phyloP scores from a whole-genome alignment of 37 sponge, comb jelly and placozoan genomes.

The Petrosia ficiformis region DNA sequence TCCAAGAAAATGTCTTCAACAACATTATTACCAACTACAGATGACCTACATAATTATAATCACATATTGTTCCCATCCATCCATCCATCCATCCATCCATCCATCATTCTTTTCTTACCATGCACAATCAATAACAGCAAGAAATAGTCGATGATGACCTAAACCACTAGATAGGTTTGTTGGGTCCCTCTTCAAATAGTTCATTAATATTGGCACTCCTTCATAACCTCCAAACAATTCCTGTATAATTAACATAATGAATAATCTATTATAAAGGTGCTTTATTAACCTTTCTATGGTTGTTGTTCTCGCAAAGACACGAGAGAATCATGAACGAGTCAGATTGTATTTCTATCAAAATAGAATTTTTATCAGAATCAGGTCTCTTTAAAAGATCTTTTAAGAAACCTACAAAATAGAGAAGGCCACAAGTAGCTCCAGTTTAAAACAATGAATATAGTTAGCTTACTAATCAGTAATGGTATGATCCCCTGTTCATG shows the following conservation, averaged over 20 bases:
- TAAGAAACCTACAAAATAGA: conserved; percentile 31
- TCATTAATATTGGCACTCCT: conserved; percentile 74
- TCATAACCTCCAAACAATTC: conserved; percentile 88
- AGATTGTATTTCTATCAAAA: conserved; percentile 74
- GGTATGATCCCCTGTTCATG: conserved; percentile 93
- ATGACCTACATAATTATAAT: conserved; percentile 33
- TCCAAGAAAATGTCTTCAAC: conserved; percentile 95
- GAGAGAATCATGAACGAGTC: conserved; percentile 81
- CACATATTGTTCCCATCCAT: not conserved
- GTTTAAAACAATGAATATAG: not conserved
- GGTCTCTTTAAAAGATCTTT: conserved; percentile 11
- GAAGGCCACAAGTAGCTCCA: not conserved
- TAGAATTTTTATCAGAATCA: not conserved
- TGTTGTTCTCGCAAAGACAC: conserved; percentile 54
- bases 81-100: not conserved
- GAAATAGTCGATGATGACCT: conserved; percentile 86
- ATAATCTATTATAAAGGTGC: not conserved
- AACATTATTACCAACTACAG: conserved; percentile 70
- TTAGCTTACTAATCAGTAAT: conserved; percentile 60
- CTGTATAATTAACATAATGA: conserved; percentile 31
- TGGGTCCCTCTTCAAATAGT: conserved; percentile 70
- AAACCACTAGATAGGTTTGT: conserved; percentile 71
- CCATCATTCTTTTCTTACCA: too few species aligned
- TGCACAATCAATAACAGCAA: conserved; percentile 77
- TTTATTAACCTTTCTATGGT: conserved; percentile 62